Percentiles rank a stretch among this genome's conserved stretches.
These are phyloP conservation scores for Ectemnius continuus DNA, from an alignment of 2,888 invertebrate genomes.

Conservation along the genomic window DNA sequence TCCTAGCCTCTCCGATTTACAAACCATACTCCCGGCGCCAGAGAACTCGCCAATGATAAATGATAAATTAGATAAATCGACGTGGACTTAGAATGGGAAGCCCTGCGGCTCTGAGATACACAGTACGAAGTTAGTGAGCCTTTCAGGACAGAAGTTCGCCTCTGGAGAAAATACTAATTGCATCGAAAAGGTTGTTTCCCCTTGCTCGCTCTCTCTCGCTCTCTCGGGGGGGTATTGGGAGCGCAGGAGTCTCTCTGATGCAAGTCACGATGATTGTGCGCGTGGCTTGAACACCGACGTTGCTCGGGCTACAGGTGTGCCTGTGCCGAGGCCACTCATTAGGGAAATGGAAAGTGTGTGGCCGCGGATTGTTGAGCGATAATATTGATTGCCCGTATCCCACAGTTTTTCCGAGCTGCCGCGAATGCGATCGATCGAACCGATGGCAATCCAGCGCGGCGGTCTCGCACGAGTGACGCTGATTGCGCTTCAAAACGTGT, in stretches of 20 bases:
- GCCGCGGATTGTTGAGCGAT: conserved; percentile 51
- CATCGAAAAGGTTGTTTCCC: neutral
- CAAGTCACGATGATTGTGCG: conserved; percentile 24
- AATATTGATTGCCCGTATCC: conserved; percentile 52
- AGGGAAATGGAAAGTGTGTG: conserved; percentile 56
- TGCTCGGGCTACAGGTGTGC: conserved; percentile 41
- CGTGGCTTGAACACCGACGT: conserved; percentile 41
- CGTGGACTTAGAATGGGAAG: neutral
- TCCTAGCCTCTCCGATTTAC: neutral
- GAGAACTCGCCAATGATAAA: neutral
- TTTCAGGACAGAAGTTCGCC: conserved; percentile 13
- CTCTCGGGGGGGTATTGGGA: neutral
- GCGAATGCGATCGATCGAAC: conserved; percentile 56
- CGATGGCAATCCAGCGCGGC: conserved; percentile 53
- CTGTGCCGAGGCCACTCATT: conserved; percentile 32
- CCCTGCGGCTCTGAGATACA: neutral
- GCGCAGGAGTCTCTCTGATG: conserved; percentile 25
- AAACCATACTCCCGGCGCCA: neutral
- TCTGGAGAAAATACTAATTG: conserved; percentile 13
- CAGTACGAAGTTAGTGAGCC: neutral
- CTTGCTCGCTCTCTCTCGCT: conserved; percentile 8
- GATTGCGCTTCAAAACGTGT: conserved; percentile 60
- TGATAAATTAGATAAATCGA: neutral
- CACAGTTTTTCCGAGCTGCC: conserved; percentile 49
- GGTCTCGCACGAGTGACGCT: conserved; percentile 65